Evolutionary conservation across 2,888 invertebrate genomes (phyloP).

Genomic region (Sussaba pulchella): DNA sequence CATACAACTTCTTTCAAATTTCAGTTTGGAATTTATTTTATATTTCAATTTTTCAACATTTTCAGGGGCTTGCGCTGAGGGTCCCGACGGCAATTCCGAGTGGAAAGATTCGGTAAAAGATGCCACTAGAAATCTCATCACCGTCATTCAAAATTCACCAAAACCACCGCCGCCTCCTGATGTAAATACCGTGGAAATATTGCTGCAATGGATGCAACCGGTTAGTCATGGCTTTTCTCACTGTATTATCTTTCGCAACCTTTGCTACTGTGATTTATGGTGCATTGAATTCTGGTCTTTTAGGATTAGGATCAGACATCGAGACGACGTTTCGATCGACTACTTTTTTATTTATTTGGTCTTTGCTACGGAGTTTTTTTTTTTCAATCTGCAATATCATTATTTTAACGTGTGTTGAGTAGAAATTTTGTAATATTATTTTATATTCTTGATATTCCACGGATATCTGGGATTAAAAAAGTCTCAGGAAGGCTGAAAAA

Average conservation of each 20-base stretch:
- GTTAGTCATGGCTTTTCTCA: conserved; percentile 71
- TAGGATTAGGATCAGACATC: too few relatives aligned
- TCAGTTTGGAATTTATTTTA: conserved; percentile 5
- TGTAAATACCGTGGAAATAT: conserved; percentile 88
- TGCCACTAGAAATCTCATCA: conserved; percentile 88
- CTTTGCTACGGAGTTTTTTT: too few relatives aligned
- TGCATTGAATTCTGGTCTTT: too few relatives aligned
- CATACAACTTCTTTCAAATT: too few relatives aligned
- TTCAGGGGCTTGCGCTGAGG: conserved; percentile 72
- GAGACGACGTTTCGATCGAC: too few relatives aligned
- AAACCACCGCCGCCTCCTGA: conserved; percentile 89
- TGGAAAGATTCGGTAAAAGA: conserved; percentile 84
- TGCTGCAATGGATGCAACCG: conserved; percentile 89
- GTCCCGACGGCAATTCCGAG: conserved; percentile 75
- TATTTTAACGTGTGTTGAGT: too few relatives aligned
- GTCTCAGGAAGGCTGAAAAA: background rate
- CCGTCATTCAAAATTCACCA: conserved; percentile 88
- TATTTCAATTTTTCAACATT: conserved; percentile 31
- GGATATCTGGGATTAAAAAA: too few relatives aligned
- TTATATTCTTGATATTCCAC: too few relatives aligned
- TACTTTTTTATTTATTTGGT: too few relatives aligned
- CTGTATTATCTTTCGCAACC: background rate
- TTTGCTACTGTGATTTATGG: background rate
- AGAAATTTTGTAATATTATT: too few relatives aligned
- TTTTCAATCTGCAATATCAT: too few relatives aligned